A percentile compares a stretch with the other conserved stretches of the same genome.
phyloP scores from a whole-genome alignment of 2,888 invertebrate species.

The Pelosia muscerda region DNA sequence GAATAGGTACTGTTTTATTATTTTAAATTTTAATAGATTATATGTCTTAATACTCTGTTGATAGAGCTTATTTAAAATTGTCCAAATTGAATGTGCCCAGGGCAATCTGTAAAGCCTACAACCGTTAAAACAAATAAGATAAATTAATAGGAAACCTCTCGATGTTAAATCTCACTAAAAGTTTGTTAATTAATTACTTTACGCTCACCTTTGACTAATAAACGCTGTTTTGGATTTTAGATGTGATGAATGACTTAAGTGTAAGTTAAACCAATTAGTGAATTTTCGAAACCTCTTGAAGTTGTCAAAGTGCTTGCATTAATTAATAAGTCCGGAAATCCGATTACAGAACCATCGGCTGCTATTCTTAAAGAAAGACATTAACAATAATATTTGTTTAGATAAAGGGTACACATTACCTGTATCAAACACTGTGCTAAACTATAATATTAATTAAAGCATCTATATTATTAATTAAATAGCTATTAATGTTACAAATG shows the following conservation, averaged over 20 bases:
- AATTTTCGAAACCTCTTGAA: conserved; percentile 63
- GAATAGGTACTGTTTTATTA: neutral
- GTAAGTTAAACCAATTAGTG: conserved; percentile 72
- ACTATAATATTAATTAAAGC: no score
- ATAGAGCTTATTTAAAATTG: conserved; percentile 40
- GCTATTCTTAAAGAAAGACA: conserved; percentile 27
- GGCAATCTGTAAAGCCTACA: conserved; percentile 30
- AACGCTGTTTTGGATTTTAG: conserved; percentile 62
- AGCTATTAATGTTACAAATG: no score
- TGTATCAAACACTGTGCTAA: no score
- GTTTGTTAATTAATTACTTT: conserved; percentile 72
- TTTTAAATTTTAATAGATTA: conserved; percentile 24
- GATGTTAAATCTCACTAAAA: conserved; percentile 59
- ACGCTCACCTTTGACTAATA: conserved; percentile 59
- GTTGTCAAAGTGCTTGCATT: conserved; percentile 62
- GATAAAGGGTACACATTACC: neutral
- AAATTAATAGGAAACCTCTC: conserved; percentile 59
- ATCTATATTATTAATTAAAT: no score
- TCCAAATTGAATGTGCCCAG: conserved; percentile 33
- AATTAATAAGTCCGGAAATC: conserved; percentile 62
- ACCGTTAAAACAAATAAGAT: conserved; percentile 40
- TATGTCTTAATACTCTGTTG: conserved; percentile 31
- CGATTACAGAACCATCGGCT: conserved; percentile 43
- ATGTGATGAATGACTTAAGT: conserved; percentile 71
- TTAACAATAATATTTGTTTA: conserved; percentile 17